A percentile compares a stretch with the other conserved stretches of the same genome.
Evolutionary conservation across 1,140 invertebrate species (phyloP).

Genomic region (Drosophila erecta): DNA sequence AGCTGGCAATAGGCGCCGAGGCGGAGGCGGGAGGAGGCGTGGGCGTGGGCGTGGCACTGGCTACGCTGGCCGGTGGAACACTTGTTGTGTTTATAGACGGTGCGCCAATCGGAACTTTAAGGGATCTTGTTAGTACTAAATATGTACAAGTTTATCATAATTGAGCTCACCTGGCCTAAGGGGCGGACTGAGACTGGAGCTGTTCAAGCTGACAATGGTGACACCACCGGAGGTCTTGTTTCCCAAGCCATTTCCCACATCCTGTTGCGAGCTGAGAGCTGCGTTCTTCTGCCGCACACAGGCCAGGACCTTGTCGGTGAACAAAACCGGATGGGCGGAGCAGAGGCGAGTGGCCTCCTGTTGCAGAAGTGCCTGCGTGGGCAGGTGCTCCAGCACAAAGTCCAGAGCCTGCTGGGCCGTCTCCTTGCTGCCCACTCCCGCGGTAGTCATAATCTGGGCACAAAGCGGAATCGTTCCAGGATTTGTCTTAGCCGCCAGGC

Average conservation of each 20-base stretch:
- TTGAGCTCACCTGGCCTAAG: slow-evolving; percentile 43
- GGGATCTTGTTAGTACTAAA: neutral
- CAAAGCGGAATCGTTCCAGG: slow-evolving; percentile 88
- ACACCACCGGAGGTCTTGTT: slow-evolving; percentile 89
- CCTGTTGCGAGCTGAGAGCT: slow-evolving; percentile 73
- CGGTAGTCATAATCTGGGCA: slow-evolving; percentile 88
- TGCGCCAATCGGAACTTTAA: slow-evolving; percentile 20
- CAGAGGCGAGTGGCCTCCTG: slow-evolving; percentile 91
- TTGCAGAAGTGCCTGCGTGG: slow-evolving; percentile 89
- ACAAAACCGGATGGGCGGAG: slow-evolving; percentile 90
- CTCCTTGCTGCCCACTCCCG: slow-evolving; percentile 89
- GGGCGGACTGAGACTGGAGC: slow-evolving; percentile 46
- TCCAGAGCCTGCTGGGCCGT: slow-evolving; percentile 91
- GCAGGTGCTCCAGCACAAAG: slow-evolving; percentile 91
- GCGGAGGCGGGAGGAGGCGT: slow-evolving; percentile 3
- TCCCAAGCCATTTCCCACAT: slow-evolving; percentile 86
- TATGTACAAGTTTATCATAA: neutral
- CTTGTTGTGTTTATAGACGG: slow-evolving; percentile 39
- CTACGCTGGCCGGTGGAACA: slow-evolving; percentile 19
- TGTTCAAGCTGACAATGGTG: slow-evolving; percentile 90
- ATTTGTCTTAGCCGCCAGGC: slow-evolving; percentile 88
- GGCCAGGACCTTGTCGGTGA: slow-evolving; percentile 90
- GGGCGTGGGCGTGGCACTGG: slow-evolving; percentile 27
- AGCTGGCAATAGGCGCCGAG: slow-evolving; percentile 41
- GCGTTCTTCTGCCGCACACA: slow-evolving; percentile 89